Percentiles rank a stretch among this genome's conserved stretches.
Conservation (phyloP, 2,797 vertebrate genomes). For the Alcedo quadribrachys region DNA sequence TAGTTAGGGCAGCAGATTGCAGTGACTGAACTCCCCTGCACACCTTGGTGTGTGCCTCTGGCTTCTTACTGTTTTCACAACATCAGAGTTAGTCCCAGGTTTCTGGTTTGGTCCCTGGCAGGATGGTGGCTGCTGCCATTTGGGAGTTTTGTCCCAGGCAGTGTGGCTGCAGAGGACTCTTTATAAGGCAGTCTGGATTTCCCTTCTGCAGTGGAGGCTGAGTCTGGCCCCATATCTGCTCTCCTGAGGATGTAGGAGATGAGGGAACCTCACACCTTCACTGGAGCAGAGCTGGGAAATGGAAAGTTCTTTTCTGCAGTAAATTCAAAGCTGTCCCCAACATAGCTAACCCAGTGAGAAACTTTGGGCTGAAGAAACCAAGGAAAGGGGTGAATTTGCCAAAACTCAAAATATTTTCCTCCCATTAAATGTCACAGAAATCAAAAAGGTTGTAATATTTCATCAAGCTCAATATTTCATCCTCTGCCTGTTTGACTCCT, state of each 20-base stretch:
- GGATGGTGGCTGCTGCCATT: not conserved
- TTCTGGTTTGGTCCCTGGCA: not conserved
- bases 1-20: not conserved
- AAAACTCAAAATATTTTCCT: not conserved
- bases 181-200: not conserved
- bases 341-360: not conserved
- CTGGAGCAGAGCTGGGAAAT: not conserved
- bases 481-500: not conserved
- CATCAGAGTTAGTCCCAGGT: not conserved
- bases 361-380: not conserved
- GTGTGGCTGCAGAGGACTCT: not conserved
- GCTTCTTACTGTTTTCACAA: not conserved
- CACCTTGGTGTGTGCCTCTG: not conserved
- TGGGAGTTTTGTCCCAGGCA: not conserved
- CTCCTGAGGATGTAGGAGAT: not conserved
- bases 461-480: not conserved
- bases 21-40: not conserved
- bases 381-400: not conserved
- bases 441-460: not conserved
- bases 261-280: not conserved
- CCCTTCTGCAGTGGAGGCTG: not conserved
- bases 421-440: not conserved
- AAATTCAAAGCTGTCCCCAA: not conserved
- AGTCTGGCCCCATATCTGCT: not conserved
- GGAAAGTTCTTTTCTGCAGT: not conserved